Evolutionary conservation across 1,140 invertebrate species (phyloP).

Genomic region (Pogonomyrmex barbatus): DNA sequence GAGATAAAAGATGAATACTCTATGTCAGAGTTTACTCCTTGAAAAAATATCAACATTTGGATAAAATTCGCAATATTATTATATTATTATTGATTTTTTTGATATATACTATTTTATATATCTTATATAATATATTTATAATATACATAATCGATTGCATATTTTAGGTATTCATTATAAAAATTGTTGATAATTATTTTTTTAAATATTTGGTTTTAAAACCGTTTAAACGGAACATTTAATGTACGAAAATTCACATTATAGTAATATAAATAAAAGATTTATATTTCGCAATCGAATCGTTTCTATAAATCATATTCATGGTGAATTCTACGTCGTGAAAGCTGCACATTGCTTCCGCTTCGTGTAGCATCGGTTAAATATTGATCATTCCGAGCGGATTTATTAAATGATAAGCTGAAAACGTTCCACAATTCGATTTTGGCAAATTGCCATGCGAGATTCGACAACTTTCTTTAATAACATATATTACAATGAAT

Average conservation of each 20-base stretch:
- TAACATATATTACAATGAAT: conserved; percentile 1
- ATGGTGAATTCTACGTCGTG: not conserved
- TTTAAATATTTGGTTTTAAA: not conserved
- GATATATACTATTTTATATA: not conserved
- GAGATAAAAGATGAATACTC: conserved; percentile 22
- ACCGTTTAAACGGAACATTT: not conserved
- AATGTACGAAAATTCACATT: not conserved
- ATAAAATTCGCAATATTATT: conserved; percentile 40
- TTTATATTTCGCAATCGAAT: conserved; percentile 2
- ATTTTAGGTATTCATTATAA: no score
- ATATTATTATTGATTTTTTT: conserved; percentile 31
- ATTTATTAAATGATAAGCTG: conserved; percentile 46
- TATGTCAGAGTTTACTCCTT: not conserved
- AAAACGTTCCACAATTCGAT: conserved; percentile 2
- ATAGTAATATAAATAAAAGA: conserved; percentile 2
- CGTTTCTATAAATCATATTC: conserved; percentile 9
- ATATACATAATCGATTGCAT: not conserved
- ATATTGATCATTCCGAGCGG: not conserved
- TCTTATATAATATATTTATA: not conserved
- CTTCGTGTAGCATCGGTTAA: conserved; percentile 28
- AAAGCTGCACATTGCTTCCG: conserved; percentile 18
- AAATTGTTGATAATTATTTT: not conserved
- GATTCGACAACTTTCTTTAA: not conserved
- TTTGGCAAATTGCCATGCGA: conserved; percentile 16
- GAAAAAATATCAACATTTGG: not conserved